A percentile compares a stretch with the other conserved stretches of the same genome.
phyloP scores from a whole-genome alignment of 1,140 invertebrate species.

The Megalopta genalis region DNA sequence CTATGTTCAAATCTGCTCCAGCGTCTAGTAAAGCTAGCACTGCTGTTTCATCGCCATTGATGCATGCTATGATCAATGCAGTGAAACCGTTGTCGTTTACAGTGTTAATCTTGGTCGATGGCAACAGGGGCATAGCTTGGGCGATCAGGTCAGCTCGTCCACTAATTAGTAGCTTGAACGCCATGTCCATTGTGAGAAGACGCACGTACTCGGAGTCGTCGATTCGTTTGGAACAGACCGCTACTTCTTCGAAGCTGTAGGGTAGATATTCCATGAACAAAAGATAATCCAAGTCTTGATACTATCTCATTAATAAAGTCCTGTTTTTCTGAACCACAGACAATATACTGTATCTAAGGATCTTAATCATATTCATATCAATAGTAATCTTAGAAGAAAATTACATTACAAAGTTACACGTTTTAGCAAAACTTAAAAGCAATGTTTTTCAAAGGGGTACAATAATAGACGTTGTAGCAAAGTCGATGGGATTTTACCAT shows the following conservation, averaged over 20 bases:
- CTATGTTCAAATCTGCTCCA: slow-evolving; percentile 88
- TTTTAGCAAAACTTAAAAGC: too few relatives aligned
- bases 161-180: slow-evolving; percentile 89
- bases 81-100: slow-evolving; percentile 90
- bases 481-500: slow-evolving; percentile 58
- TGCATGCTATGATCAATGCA: slow-evolving; percentile 89
- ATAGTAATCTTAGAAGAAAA: too few relatives aligned
- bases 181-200: slow-evolving; percentile 87
- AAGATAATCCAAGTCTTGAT: too few relatives aligned
- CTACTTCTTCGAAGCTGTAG: slow-evolving; percentile 79
- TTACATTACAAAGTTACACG: too few relatives aligned
- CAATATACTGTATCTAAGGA: too few relatives aligned
- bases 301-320: too few relatives aligned
- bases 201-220: slow-evolving; percentile 82
- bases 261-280: background rate
- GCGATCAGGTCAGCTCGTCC: slow-evolving; percentile 89
- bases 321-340: too few relatives aligned
- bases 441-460: too few relatives aligned
- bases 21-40: slow-evolving; percentile 87
- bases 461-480: too few relatives aligned
- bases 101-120: slow-evolving; percentile 87
- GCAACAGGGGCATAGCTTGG: slow-evolving; percentile 88
- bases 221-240: slow-evolving; percentile 76
- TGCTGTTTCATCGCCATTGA: slow-evolving; percentile 89
- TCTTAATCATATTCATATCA: too few relatives aligned